Percentiles rank a stretch among this genome's conserved stretches.
Evolutionary conservation across 2,113 vertebrate species (phyloP).

Genomic region (Eulemur macaco): DNA sequence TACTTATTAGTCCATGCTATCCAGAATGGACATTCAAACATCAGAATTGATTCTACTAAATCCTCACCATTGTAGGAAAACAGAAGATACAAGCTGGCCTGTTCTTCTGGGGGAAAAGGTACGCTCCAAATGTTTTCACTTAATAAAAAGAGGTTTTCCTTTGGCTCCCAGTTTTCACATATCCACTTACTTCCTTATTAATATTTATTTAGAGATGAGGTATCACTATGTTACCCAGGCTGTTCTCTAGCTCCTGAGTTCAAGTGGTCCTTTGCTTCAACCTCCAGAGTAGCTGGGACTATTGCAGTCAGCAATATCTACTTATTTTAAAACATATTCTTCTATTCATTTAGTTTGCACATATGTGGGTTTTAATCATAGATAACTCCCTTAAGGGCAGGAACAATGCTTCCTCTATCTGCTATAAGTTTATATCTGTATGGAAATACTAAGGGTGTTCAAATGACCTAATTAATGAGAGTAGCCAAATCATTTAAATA

Average conservation of each 20-base stretch:
- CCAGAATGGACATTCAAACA: neutral
- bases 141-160: neutral
- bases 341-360: neutral
- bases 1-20: neutral
- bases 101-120: neutral
- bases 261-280: too few species aligned
- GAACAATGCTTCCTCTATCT: neutral
- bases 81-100: neutral
- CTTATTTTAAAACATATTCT: neutral
- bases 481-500: neutral
- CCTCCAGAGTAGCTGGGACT: too few species aligned
- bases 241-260: too few species aligned
- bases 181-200: neutral
- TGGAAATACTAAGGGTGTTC: neutral
- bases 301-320: neutral
- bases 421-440: neutral
- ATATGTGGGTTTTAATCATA: neutral
- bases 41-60: neutral
- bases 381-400: neutral
- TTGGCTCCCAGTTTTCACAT: neutral
- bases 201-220: too few species aligned
- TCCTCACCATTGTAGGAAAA: neutral
- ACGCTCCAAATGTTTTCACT: neutral
- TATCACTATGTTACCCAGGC: too few species aligned
- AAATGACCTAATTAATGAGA: constrained; percentile 18